Conservation (phyloP, 2,888 invertebrate species). For the Euplexia lucipara region DNA sequence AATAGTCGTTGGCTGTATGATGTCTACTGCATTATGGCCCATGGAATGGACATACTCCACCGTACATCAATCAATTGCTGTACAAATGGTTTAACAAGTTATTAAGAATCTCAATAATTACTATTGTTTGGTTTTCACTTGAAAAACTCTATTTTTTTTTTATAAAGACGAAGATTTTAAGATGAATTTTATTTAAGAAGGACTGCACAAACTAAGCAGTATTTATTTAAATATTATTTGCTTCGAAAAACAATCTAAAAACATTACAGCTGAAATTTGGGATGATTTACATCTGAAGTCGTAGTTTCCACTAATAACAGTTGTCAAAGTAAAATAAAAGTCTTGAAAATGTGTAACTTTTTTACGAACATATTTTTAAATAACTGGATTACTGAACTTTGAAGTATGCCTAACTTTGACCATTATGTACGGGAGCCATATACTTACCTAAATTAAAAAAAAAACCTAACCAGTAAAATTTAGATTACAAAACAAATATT, state of each 20-base stretch:
- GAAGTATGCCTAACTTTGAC: slow-evolving; percentile 24
- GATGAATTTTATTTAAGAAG: too few relatives aligned
- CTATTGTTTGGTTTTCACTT: neutral
- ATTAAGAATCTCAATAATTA: neutral
- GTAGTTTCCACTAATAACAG: neutral
- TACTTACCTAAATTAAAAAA: slow-evolving; percentile 34
- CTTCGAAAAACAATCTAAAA: neutral
- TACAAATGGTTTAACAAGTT: neutral
- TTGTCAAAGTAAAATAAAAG: neutral
- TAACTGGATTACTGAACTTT: neutral
- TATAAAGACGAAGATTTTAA: too few relatives aligned
- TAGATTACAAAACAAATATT: slow-evolving; percentile 47
- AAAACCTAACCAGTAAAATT: slow-evolving; percentile 50
- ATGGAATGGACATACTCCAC: slow-evolving; percentile 39
- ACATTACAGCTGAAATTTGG: too few relatives aligned
- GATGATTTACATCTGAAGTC: neutral
- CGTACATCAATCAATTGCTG: neutral
- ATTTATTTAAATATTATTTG: too few relatives aligned
- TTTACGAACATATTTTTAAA: neutral
- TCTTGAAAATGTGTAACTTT: neutral
- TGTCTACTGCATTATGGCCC: slow-evolving; percentile 28
- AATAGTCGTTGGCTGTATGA: slow-evolving; percentile 33
- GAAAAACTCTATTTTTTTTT: neutral
- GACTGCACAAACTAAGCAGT: too few relatives aligned
- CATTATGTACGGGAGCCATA: slow-evolving; percentile 42